Base-by-base conservation (phyloP, 1,140 invertebrate species). In the Eupristina koningsbergeri region DNA sequence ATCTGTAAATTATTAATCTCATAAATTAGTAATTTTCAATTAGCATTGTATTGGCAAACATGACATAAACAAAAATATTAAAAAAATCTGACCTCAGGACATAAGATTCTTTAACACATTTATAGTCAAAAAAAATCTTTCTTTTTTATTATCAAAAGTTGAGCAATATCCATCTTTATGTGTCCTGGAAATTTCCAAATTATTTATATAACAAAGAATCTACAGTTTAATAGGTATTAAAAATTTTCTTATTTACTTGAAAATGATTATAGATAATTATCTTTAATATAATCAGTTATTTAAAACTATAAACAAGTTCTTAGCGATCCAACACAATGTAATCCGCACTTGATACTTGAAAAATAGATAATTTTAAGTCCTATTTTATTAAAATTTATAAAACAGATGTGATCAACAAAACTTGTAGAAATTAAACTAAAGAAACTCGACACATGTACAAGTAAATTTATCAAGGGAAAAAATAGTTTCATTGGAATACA, bases 41-140 rank as follows among this genome's bases (percentile, higher is more conserved):
- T 41, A 81, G 17, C 75, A 67, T 41, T 69, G 36, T 36, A 76
- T 85, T 74, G 81, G 53, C 45, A 81, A 81, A 81, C 45, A 69
- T 85, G 80, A 85, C 74, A 85, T 80, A 85, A 81, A 82, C 75
- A 79, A 82, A 82, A 82, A 61, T 78, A 19, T 79, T n/a, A n/a
- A 74, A 71, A 79, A 79, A 85, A 82, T 80, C 84, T 82, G 80
- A 85, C 84, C 84, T 85, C 84, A 29, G 41, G 50, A 61, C 19
- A 79, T 82, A 39, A 85, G 36, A 61, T n/a, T 73, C 53, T 78
- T 31, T 79, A 45, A 79, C 76, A 82, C 67, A 82, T 82, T 82
- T 81, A 64, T 29, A 74, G 84, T 74, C 19, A 63, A 77, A 15
- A 82, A n/a, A 82, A 85, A 53, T 81, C 74, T 85, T 74, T 85